These are phyloP conservation scores for Drosophila emarginata DNA, from an alignment of 2,888 invertebrate species.

Conservation along the genomic window DNA sequence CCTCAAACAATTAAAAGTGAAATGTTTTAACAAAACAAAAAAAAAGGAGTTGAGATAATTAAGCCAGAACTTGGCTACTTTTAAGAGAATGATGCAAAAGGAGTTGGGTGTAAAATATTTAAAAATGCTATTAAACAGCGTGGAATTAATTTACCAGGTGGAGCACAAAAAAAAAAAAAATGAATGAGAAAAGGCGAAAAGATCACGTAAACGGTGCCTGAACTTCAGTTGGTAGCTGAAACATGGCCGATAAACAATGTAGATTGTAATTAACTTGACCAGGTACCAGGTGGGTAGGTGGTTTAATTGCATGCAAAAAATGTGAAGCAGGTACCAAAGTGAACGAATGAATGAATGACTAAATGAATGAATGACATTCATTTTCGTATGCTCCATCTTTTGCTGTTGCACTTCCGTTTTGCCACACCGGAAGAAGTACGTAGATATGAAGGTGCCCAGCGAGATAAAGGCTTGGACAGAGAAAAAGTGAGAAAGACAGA, in stretches of 20 bases:
- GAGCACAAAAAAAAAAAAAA: no score
- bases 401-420: slow-evolving; percentile 70
- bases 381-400: slow-evolving; percentile 51
- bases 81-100: background rate
- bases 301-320: slow-evolving; percentile 68
- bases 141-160: slow-evolving; percentile 38
- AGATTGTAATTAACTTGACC: slow-evolving; percentile 76
- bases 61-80: slow-evolving; percentile 17
- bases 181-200: background rate
- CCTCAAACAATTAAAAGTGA: slow-evolving; percentile 71
- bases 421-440: slow-evolving; percentile 53
- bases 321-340: slow-evolving; percentile 19
- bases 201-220: slow-evolving; percentile 3
- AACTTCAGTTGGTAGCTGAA: slow-evolving; percentile 12
- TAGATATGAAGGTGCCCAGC: slow-evolving; percentile 30
- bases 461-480: slow-evolving; percentile 42
- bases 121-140: slow-evolving; percentile 46
- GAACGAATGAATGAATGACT: slow-evolving; percentile 3
- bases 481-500: background rate
- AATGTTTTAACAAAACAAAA: slow-evolving; percentile 41
- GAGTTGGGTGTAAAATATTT: slow-evolving; percentile 50
- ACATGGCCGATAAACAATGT: slow-evolving; percentile 69
- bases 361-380: slow-evolving; percentile 68
- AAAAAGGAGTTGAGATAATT: slow-evolving; percentile 47
- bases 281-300: slow-evolving; percentile 15